Conservation (phyloP, 2,113 vertebrate genomes). For the Monopterus albus region DNA sequence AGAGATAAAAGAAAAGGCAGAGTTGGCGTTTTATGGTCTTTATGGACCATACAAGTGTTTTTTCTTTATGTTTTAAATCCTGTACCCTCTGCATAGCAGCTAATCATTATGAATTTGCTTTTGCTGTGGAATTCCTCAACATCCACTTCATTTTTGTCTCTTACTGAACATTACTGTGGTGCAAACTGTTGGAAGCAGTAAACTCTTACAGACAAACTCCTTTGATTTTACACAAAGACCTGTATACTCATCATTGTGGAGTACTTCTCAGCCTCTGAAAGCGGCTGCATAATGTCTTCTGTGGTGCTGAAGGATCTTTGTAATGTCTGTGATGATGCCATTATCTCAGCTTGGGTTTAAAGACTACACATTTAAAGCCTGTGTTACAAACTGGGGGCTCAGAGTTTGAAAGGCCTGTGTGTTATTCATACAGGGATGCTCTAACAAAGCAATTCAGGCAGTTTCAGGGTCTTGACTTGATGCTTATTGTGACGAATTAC, state of each 20-base stretch:
- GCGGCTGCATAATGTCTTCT: not conserved
- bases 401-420: not conserved
- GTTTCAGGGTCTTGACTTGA: too few relatives aligned
- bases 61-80: too few relatives aligned
- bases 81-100: too few relatives aligned
- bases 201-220: not conserved
- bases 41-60: not conserved
- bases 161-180: not conserved
- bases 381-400: not conserved
- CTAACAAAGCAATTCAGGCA: too few relatives aligned
- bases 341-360: not conserved
- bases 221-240: not conserved
- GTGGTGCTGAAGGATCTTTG: not conserved
- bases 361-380: not conserved
- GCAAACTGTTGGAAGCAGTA: not conserved
- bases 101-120: not conserved
- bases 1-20: not conserved
- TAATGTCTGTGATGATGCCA: constrained; percentile 1
- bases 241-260: not conserved
- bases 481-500: too few relatives aligned
- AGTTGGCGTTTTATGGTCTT: not conserved
- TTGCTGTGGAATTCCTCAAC: not conserved
- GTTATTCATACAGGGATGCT: not conserved
- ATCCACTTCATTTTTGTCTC: not conserved
- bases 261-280: not conserved